Base-by-base conservation (phyloP, 2,888 invertebrate species). In the Chloroclysta siterata region DNA sequence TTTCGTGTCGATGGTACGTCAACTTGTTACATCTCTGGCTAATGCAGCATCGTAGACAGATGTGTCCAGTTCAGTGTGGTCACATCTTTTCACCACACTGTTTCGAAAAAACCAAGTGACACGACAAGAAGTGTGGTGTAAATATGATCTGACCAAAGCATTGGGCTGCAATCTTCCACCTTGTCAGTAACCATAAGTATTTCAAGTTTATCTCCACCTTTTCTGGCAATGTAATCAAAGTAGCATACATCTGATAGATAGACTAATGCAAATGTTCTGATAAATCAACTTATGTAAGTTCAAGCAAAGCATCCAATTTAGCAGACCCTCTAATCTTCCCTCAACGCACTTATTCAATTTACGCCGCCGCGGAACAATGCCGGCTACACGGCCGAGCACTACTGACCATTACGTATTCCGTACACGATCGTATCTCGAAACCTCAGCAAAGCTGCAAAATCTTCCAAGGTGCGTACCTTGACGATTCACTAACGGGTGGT, bases 391-490 rank as follows among this genome's bases (percentile, higher is more conserved):
- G 78, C 81, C 79, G 87, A 82, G 89, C 90, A 91, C 91, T 90
- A 89, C 87, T 84, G 79, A 80, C 85, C 87, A 91, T 91, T 92
- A 90, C 86, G 91, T 88, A 92, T 92, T 88, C 90, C 79, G 74
- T 73, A 75, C 89, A 84, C 88, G 90, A 85, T 82, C 75, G 72
- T 83, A 84, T 83, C 83, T 81, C 76, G 72, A 51, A 53, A 42
- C 55, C 63, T 50, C 52, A 63, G 44, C 48, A 42, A 62, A 69
- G 76, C 68, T 74, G 73, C 63, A 64, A 62, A 42, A 57, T 60
- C 65, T 55, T 33, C 42, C 28, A 17, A 36, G 14, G 44, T 28
- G 39, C 44, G 29, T 47, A 53, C 53, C 42, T 60, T 57, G 57
- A 56, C n/a, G 65, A 39, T 50, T 65, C 22, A 7, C 29, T 51